A percentile compares a stretch with the other conserved stretches of the same genome.
Evolutionary conservation across 2,113 vertebrate genomes (phyloP).

Genomic region (human (Homo sapiens)): DNA sequence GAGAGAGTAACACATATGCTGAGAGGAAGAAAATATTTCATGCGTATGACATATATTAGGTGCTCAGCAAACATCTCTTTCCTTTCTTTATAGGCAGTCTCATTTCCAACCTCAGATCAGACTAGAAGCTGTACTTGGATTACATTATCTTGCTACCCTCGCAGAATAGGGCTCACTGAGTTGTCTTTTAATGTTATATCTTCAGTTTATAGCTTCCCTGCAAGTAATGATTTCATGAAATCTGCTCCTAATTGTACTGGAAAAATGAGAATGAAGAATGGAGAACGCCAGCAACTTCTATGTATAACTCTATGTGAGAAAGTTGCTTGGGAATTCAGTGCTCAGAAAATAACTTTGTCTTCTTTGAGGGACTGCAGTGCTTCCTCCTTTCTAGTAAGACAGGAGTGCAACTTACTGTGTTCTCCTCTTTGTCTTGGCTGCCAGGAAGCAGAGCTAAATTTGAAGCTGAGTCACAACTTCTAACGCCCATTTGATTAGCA

Average conservation of each 20-base stretch:
- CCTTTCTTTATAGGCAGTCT: not conserved
- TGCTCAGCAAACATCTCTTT: not conserved
- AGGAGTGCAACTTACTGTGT: not conserved
- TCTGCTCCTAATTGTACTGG: not conserved
- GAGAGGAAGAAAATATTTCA: not conserved
- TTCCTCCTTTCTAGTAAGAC: not conserved
- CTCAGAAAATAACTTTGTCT: not conserved
- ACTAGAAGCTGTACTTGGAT: not conserved
- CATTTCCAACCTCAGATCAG: not conserved
- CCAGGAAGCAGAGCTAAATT: not conserved
- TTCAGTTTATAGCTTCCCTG: not conserved
- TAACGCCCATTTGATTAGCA: not conserved
- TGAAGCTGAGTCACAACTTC: not conserved
- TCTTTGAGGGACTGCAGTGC: not conserved
- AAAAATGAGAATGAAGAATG: not conserved
- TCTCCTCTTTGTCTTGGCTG: not conserved
- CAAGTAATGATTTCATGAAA: not conserved
- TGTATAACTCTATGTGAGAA: not conserved
- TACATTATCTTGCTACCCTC: not conserved
- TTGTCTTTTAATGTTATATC: not conserved
- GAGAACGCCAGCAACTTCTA: not conserved
- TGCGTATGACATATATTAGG: accelerated
- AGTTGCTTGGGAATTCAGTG: not conserved
- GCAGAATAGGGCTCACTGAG: not conserved
- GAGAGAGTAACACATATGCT: not conserved